A percentile compares a stretch with the other conserved stretches of the same genome.
Conservation (phyloP, 2,113 vertebrate species). For the Lamprologus tigripictilis region DNA sequence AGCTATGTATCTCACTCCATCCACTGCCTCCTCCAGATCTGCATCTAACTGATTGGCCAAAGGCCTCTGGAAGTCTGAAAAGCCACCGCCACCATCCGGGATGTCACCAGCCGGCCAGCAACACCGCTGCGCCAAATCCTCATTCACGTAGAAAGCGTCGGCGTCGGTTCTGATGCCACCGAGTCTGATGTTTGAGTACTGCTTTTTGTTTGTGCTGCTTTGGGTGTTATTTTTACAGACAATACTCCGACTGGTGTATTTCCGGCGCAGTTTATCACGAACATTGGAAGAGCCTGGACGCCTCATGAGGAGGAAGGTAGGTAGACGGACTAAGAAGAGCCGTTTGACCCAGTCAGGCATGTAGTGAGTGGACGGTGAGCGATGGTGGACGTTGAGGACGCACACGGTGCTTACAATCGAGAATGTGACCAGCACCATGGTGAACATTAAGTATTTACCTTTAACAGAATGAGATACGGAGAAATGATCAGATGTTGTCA, state of each 20-base stretch:
- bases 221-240: not conserved
- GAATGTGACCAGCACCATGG: slow-evolving; percentile 78
- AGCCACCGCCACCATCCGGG: slow-evolving; percentile 35
- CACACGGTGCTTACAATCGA: slow-evolving; percentile 73
- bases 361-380: slow-evolving; percentile 74
- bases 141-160: slow-evolving; percentile 56
- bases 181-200: slow-evolving; percentile 27
- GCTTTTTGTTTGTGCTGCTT: slow-evolving; percentile 10
- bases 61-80: slow-evolving; percentile 53
- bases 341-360: slow-evolving; percentile 77
- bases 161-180: slow-evolving; percentile 31
- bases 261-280: slow-evolving; percentile 44
- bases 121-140: slow-evolving; percentile 52
- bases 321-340: slow-evolving; percentile 69
- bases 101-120: slow-evolving; percentile 59
- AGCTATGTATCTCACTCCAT: slow-evolving; percentile 72
- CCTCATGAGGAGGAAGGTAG: slow-evolving; percentile 72
- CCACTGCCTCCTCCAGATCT: slow-evolving; percentile 72
- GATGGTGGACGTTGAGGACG: slow-evolving; percentile 76
- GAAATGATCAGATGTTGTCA: not conserved
- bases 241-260: slow-evolving; percentile 13
- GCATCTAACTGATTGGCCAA: slow-evolving; percentile 46
- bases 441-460: slow-evolving; percentile 80
- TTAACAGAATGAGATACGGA: not conserved
- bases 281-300: slow-evolving; percentile 60